Evolutionary conservation across 2,797 vertebrate species (phyloP), one percentile per base, ranked within the genome.

Genomic region (Botia almorhae): DNA sequence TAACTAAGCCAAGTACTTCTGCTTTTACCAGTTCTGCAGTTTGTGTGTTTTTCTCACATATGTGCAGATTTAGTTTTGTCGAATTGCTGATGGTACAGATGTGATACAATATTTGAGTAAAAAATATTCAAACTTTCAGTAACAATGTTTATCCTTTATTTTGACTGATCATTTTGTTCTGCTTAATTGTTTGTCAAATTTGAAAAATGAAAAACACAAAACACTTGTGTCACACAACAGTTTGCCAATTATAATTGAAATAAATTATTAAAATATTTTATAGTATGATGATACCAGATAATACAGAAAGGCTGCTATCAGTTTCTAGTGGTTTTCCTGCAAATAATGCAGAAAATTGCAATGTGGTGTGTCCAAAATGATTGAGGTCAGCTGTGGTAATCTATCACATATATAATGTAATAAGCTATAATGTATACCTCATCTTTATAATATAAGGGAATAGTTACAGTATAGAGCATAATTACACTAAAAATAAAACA

Each of bases 391-490:
- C 23, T 64, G 14, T 43, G 68, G 11, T 39, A 33, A 6, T 72
- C 16, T 70, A 43, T 43, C 48, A 16, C 23, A 26, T 26, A 26
- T 26, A 26, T 26, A 26, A 26, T 26, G 23, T 26, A 26, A 26
- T 26, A 26, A 26, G 23, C 23, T 26, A 26, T 26, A 26, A 26
- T 77, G 76, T 67, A 78, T 3, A 76, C 71, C 60, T 67, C 8
- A 72, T 72, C 33, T 76, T 26, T 56, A 16, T 46, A 33, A 71
- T 67, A 67, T 76, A 65, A 39, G 51, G 23, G 21, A 19, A 16
- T 53, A 80, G 72, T 72, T 26, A 26, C 23, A 26, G 23, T 26
- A 26, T 26, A 26, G 29, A 51, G 39, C 17, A 26, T 33, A 73
- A 77, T 69, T 77, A 67, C 11, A 43, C 23, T 12, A 21, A 17